Evolutionary conservation across 2,888 invertebrate species (phyloP), one percentile per base, ranked within the genome.

Genomic region (Hydrotaea cyrtoneurina): DNA sequence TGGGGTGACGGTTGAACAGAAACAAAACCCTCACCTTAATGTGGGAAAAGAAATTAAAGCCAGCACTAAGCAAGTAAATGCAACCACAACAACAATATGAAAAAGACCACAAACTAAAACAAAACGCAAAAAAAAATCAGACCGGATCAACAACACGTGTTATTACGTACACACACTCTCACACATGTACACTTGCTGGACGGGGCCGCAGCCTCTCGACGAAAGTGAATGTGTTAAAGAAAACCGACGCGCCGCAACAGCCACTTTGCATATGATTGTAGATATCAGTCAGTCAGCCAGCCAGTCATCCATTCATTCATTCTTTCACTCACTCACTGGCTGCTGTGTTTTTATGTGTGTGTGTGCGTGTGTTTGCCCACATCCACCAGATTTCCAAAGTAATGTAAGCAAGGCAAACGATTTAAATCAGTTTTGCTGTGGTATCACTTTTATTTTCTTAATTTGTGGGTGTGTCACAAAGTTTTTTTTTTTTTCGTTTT

Each of bases 131-230:
- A 39, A 39, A 39, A 39, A 80, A 64, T 46, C 72, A 66, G 81
- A 82, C 82, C 85, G 85, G 85, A 85, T 85, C 73, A 77, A 69
- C 53, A 85, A 85, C 85, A 85, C 85, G 85, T 85, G 85, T 82
- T 82, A 36, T 62, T 66, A 77, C 31, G 31, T 4, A 31, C 31
- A 39, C 23, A 39, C 21, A 74, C 19, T 55, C 21, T 36, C 13
- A 31, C 2, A 31, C 31, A 31, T 4, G 10, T 10, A 39, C 39
- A 39, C 39, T 39, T 39, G 39, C 11, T 39, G 39, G 31, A 7
- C 31, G 2, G 7, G 31, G 31, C 31, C 31, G 7, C n/a, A 7
- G 39, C 26, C 59, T 26, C 8, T 26, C 59, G 26, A 59, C 26
- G 59, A 59, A 59, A 59, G 59, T 59, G 59, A 59, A 59, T 59